These are phyloP conservation scores for Dendrolimus kikuchii DNA, from an alignment of 1,140 invertebrate genomes.

Conservation along the genomic window DNA sequence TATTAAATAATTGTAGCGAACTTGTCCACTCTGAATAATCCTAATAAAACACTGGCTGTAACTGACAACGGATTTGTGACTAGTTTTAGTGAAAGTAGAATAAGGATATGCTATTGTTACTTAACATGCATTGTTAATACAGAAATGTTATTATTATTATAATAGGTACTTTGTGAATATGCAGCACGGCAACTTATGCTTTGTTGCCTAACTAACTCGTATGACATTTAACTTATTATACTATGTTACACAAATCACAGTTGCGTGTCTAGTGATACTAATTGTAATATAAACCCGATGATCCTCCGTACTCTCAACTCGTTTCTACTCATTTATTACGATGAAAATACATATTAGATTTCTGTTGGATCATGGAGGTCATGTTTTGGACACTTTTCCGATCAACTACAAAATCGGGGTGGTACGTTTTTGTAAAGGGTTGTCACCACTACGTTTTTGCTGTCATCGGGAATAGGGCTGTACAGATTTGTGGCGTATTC, in stretches of 20 bases:
- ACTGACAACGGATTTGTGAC: conserved; percentile 68
- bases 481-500: no score
- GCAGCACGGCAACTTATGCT: conserved; percentile 34
- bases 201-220: conserved; percentile 36
- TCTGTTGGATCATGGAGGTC: no score
- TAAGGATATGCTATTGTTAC: conserved; percentile 47
- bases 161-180: conserved; percentile 53
- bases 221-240: conserved; percentile 24
- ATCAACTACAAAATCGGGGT: no score
- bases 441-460: no score
- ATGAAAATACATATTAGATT: no score
- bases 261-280: conserved; percentile 33
- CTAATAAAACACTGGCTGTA: conserved; percentile 59
- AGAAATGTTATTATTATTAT: conserved; percentile 60
- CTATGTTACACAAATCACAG: conserved; percentile 21
- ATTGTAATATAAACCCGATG: conserved; percentile 2
- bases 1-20: conserved; percentile 3
- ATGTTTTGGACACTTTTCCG: no score
- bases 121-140: conserved; percentile 48
- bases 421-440: no score
- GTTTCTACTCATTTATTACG: no score
- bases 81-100: conserved; percentile 25
- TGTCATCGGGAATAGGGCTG: no score
- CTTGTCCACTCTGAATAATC: conserved; percentile 28
- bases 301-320: no score